Conservation (phyloP, 1,140 invertebrate species). For the Copidosoma floridanum region DNA sequence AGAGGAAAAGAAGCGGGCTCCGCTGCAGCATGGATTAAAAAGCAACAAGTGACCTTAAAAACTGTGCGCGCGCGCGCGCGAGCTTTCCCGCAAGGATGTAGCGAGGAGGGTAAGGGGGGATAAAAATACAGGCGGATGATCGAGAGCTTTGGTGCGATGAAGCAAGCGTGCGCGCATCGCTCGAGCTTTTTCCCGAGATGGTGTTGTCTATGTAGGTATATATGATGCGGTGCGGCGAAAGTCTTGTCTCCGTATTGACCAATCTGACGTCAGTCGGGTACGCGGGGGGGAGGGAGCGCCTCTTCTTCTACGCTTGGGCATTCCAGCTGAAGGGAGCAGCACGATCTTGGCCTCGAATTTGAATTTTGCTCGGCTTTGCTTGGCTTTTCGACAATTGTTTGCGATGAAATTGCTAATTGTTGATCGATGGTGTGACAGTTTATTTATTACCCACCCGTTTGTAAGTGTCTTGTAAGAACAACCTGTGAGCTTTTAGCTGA, state of each 20-base stretch:
- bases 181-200: too few species aligned
- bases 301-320: background rate
- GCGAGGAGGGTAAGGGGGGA: too few species aligned
- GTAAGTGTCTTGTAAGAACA: too few species aligned
- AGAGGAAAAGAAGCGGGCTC: slow-evolving; percentile 14
- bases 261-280: slow-evolving; percentile 26
- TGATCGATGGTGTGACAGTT: too few species aligned
- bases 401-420: too few species aligned
- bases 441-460: too few species aligned
- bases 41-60: slow-evolving; percentile 58
- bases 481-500: too few species aligned
- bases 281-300: background rate
- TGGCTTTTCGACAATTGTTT: too few species aligned
- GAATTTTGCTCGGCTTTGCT: too few species aligned
- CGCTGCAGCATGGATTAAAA: slow-evolving; percentile 46
- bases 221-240: too few species aligned
- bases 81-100: too few species aligned
- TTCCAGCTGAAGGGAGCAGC: slow-evolving; percentile 20
- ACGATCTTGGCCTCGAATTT: slow-evolving; percentile 24
- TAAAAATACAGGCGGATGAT: slow-evolving; percentile 54
- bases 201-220: too few species aligned
- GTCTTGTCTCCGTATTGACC: slow-evolving; percentile 26
- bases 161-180: slow-evolving; percentile 42
- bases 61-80: slow-evolving; percentile 30
- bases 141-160: slow-evolving; percentile 49